Base-by-base conservation (phyloP, 2,113 vertebrate genomes). In the Tor tambroides region DNA sequence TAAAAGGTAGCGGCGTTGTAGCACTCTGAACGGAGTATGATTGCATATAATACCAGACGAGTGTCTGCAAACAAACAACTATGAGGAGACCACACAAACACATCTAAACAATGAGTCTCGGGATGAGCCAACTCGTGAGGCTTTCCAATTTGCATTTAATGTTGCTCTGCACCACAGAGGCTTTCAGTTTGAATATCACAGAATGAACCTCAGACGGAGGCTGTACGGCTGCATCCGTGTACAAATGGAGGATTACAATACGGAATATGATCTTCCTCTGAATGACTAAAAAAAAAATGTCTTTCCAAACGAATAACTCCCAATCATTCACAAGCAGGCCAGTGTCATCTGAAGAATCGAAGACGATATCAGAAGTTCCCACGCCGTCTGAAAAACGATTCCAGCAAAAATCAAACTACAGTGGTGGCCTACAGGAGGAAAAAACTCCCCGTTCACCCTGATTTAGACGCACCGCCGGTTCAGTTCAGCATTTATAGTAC, bases 81-180 rank as follows among this genome's bases (percentile, higher is more conserved):
- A 19, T 19, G 59, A 86, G 74, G 72, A 86, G 63, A 83, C 38
- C 19, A 69, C 54, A 38, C 85, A 74, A 81, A 74, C 46, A 41
- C 49, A 81, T 46, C 67, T 38, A 75, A 56, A 26, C 54, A 46
- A 78, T 1, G 15, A 26, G n/a, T n/a, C 63, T 67, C 11, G 2
- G 63, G 30, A 19, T 23, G 23, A 69, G 83, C 69, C 19, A 21
- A 17, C 4, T 23, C 30, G 67, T 74, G 86, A 78, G 88, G 86
- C 88, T 90, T 87, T 86, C 90, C 86, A 88, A 88, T 89, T 93
- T 91, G 90, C 90, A 91, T 93, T 90, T 92, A 90, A 88, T 86
- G 91, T 91, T 92, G 92, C 91, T 92, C 90, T 88, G 83, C 90
- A 91, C 91, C 86, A 85, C 85, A 78, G 80, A 90, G 67, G 85